Conservation (phyloP, 2,888 invertebrate species). For the Lacanobia wlatinum region DNA sequence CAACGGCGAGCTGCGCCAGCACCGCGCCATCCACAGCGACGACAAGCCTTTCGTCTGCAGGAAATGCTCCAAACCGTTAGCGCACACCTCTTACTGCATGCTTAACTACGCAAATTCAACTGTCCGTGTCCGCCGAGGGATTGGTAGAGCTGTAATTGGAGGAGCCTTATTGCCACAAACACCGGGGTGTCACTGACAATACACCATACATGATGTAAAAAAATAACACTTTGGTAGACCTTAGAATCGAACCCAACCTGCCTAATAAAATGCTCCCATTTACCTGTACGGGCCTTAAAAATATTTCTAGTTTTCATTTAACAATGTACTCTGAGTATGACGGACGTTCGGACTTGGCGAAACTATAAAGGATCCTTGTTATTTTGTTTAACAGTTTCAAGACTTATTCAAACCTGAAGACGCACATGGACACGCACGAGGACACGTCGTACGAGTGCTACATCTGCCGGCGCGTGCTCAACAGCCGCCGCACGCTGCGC, state of each 20-base stretch:
- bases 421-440: slow-evolving; percentile 90
- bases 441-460: slow-evolving; percentile 90
- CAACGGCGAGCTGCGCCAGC: slow-evolving; percentile 90
- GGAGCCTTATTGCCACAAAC: not conserved
- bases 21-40: slow-evolving; percentile 91
- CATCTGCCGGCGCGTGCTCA: slow-evolving; percentile 88
- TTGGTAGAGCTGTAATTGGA: not conserved
- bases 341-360: no score
- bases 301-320: no score
- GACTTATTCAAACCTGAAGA: slow-evolving; percentile 90
- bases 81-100: not conserved
- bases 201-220: not conserved
- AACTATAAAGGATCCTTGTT: no score
- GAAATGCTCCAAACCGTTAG: slow-evolving; percentile 86
- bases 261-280: no score
- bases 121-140: no score
- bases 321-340: no score
- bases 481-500: slow-evolving; percentile 89
- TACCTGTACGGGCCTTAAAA: no score
- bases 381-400: slow-evolving; percentile 82
- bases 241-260: not conserved
- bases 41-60: slow-evolving; percentile 89
- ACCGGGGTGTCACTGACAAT: not conserved
- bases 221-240: not conserved
- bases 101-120: not conserved